Percentiles rank a stretch among this genome's conserved stretches.
phyloP scores from a whole-genome alignment of 2,113 vertebrate genomes.

The Pelvicachromis taeniatus region DNA sequence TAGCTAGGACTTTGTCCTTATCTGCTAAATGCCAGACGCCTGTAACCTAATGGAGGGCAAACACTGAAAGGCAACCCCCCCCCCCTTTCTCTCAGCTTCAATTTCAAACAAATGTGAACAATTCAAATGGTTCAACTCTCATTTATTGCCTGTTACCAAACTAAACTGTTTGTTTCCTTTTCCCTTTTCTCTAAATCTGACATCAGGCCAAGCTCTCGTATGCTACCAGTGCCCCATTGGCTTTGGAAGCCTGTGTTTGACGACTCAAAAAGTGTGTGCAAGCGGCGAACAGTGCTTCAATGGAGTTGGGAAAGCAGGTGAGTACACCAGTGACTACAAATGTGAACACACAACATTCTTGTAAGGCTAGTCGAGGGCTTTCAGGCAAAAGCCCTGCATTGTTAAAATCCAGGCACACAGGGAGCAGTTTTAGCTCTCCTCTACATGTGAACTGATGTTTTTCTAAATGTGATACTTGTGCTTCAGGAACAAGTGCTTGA shows the following conservation, averaged over 20 bases:
- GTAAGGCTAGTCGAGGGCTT: neutral
- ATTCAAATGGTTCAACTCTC: neutral
- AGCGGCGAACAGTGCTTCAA: conserved; percentile 43
- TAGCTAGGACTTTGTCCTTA: neutral
- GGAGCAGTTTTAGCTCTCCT: neutral
- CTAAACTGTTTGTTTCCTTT: neutral
- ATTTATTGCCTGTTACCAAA: neutral
- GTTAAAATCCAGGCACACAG: neutral
- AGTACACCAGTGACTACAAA: neutral
- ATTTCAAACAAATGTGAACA: neutral
- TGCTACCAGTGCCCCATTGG: conserved; percentile 73
- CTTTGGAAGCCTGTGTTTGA: conserved; percentile 2
- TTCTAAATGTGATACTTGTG: neutral
- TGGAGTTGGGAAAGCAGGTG: conserved; percentile 65
- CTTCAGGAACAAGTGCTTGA: neutral
- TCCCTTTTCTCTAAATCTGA: neutral
- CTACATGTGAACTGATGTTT: neutral
- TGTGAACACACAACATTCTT: neutral
- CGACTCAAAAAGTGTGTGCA: neutral
- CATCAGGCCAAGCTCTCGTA: conserved; percentile 61
- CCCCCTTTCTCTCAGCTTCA: neutral
- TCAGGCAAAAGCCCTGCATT: neutral
- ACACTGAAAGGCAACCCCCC: neutral
- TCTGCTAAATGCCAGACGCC: neutral
- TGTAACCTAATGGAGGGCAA: neutral